Evolutionary conservation across 2,113 vertebrate genomes (phyloP), one percentile per base, ranked within the genome.

Genomic region (human): DNA sequence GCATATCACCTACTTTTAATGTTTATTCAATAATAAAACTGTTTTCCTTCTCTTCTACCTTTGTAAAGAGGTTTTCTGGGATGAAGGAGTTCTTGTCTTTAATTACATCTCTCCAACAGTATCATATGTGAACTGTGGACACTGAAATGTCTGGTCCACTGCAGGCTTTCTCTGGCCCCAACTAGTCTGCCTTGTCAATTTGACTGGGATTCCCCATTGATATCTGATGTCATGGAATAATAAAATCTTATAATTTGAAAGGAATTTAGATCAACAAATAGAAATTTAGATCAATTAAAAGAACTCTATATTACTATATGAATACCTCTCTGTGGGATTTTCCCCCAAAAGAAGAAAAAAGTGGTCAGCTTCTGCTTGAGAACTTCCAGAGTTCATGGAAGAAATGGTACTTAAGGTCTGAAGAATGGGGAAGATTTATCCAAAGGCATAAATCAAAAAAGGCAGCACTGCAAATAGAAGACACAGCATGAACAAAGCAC

Each of bases 1-100:
- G 61, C 5, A 59, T 6, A 66, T 38, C 35, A 73, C 45, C 85
- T 83, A 85, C 38, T 50, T 61, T 91, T 84, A 68, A 82, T 55
- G 43, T 38, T 94, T 86, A 30, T 25, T 93, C 68, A 93, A 8
- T 96, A 79, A 72, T 45, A 85, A 88, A 68, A 45, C 12, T 48
- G 64, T 76, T 91, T 79, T 96, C n/a, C 84, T 90, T 94, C 76
- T 59, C 43, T 83, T 66, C n/a, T 78, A 35, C 18, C 38, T 83
- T 95, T 79, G 45, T 81, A 38, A 32, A 90, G 30, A 90, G 40
- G 55, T 61, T 92, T 90, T 80, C 50, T 76, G 64, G 50, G 20
- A 40, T 72, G 16, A 45, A 86, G 72, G 16, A 92, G 23, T 82
- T 78, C 72, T 55, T 75, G 30, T 84, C 79, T 93, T 84, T 78